Percentiles rank a stretch among this genome's conserved stretches.
These are phyloP conservation scores for Amyelois transitella DNA, from an alignment of 1,140 invertebrate species.

Conservation along the genomic window DNA sequence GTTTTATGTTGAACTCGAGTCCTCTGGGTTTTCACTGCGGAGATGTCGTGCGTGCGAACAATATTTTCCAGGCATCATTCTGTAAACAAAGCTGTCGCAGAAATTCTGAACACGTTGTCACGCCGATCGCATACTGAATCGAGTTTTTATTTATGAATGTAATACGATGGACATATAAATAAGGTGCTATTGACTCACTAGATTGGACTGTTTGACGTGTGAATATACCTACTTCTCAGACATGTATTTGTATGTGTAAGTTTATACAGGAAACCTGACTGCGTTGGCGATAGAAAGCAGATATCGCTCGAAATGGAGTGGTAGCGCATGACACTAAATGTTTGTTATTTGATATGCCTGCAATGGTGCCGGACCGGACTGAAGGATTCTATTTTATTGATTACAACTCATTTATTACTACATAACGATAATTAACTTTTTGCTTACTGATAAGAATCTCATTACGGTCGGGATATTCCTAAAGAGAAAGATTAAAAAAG, in stretches of 20 bases:
- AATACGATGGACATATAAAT: conserved; percentile 8
- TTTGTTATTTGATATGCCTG: too few relatives aligned
- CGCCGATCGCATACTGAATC: conserved; percentile 6
- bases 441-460: too few relatives aligned
- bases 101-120: conserved; percentile 1
- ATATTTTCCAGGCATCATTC: neutral
- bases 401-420: too few relatives aligned
- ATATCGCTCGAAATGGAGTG: too few relatives aligned
- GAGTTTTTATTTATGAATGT: conserved; percentile 6
- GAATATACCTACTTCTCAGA: neutral
- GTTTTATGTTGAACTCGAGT: neutral
- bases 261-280: too few relatives aligned
- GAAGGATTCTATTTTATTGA: too few relatives aligned
- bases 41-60: neutral
- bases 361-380: too few relatives aligned
- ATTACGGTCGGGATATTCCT: too few relatives aligned
- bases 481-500: too few relatives aligned
- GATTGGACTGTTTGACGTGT: neutral
- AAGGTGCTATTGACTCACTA: conserved; percentile 4
- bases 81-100: neutral
- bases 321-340: too few relatives aligned
- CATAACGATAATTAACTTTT: too few relatives aligned
- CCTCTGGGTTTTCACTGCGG: neutral
- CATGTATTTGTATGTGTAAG: neutral
- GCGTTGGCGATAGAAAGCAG: too few relatives aligned